These are phyloP conservation scores for Spilarctia lutea DNA, from an alignment of 2,888 invertebrate species.

Conservation along the genomic window DNA sequence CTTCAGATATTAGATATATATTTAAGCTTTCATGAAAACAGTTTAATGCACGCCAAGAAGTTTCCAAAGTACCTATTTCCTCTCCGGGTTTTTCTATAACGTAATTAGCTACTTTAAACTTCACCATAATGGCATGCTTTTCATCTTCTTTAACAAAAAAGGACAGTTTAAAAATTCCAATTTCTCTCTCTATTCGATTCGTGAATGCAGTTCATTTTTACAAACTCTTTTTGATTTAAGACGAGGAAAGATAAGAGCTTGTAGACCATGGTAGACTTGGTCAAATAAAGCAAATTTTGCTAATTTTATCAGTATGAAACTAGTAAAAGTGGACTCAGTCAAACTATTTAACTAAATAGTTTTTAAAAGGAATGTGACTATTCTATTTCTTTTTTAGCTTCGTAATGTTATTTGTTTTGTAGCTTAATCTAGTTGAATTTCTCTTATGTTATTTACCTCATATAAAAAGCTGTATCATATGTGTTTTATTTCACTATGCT, in stretches of 20 bases:
- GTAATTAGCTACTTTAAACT: slow-evolving; percentile 72
- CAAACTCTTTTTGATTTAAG: slow-evolving; percentile 38
- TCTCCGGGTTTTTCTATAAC: slow-evolving; percentile 59
- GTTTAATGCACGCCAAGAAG: slow-evolving; percentile 60
- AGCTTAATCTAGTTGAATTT: too few relatives aligned
- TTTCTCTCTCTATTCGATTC: slow-evolving; percentile 56
- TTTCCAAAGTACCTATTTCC: slow-evolving; percentile 55
- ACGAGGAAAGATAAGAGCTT: slow-evolving; percentile 24
- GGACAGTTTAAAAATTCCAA: slow-evolving; percentile 63
- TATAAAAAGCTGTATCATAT: fast-evolving
- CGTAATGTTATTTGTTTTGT: too few relatives aligned
- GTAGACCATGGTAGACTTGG: slow-evolving; percentile 10
- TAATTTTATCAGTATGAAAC: slow-evolving; percentile 10
- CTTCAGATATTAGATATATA: too few relatives aligned
- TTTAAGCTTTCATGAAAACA: slow-evolving; percentile 60
- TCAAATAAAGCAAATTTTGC: slow-evolving; percentile 28
- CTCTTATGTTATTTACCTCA: too few relatives aligned
- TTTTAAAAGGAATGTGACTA: not conserved
- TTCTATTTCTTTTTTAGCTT: too few relatives aligned
- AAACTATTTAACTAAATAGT: not conserved
- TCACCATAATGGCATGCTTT: slow-evolving; percentile 65
- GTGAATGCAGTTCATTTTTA: slow-evolving; percentile 41
- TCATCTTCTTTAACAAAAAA: slow-evolving; percentile 65
- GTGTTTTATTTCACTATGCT: not conserved
- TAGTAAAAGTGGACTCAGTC: not conserved